Base-by-base conservation (phyloP, 2,888 invertebrate genomes). In the Blastobasis lacticolella region DNA sequence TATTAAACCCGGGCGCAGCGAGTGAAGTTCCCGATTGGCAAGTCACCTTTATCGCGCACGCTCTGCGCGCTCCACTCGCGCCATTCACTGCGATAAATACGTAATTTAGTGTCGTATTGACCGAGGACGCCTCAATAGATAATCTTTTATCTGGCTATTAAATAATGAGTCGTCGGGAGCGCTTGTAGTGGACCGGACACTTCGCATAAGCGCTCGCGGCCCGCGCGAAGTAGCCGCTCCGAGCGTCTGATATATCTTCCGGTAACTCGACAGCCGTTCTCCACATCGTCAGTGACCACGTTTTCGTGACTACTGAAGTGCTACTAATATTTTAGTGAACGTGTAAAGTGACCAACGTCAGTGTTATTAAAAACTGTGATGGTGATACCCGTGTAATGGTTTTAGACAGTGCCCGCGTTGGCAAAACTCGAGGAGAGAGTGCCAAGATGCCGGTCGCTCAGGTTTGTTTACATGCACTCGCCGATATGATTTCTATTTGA, bases 131-230 rank as follows among this genome's bases (percentile, higher is more conserved):
- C 69, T 77, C 73, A 78, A 81, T 79, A 82, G 83, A 84, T 86
- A 81, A 85, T 86, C 81, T 82, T 84, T 85, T 85, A 84, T 86
- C 83, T 77, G 78, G 60, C 75, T 79, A 83, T 84, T 86, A 81
- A 85, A 80, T 86, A 85, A 84, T 82, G 81, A 81, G 78, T 57
- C 66, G 67, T 53, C 61, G 67, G 58, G 63, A 60, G 64, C 66
- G 69, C 64, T 66, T 69, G 57, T 65, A 59, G 60, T 54, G 10
- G 46, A 10, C 43, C 67, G 67, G 65, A 57, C 76, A 75, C 66
- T 73, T 61, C 56, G 60, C 61, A 23, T 23, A 23, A 23, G 56
- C 60, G 64, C 57, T 63, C 62, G 66, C 53, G 65, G 69, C 61
- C 63, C 64, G 69, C 66, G 69, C 70, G 57, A 46, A 49, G 47